phyloP scores from a whole-genome alignment of 2,888 invertebrate genomes.

The Rhingia campestris region DNA sequence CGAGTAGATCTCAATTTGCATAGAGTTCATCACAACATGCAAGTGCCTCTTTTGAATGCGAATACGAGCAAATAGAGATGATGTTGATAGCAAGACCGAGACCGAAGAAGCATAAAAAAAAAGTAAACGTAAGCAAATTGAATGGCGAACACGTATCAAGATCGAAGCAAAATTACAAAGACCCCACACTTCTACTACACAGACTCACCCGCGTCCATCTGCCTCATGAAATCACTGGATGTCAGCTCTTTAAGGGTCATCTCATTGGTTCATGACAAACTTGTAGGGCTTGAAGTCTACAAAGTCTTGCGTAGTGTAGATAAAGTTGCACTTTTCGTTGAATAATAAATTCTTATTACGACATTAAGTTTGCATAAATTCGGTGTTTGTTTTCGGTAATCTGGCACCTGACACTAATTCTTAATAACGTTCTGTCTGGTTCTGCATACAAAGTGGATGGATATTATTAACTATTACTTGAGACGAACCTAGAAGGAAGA shows the following conservation, averaged over 20 bases:
- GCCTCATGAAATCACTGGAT: not conserved
- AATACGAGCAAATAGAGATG: slow-evolving; percentile 49
- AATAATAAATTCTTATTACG: slow-evolving; percentile 57
- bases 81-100: slow-evolving; percentile 54
- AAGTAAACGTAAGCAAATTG: slow-evolving; percentile 29
- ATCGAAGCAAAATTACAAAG: slow-evolving; percentile 63
- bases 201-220: slow-evolving; percentile 21
- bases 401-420: slow-evolving; percentile 67
- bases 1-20: slow-evolving; percentile 57
- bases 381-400: slow-evolving; percentile 61
- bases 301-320: not conserved
- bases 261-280: slow-evolving; percentile 30
- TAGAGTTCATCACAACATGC: slow-evolving; percentile 55
- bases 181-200: slow-evolving; percentile 48
- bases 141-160: slow-evolving; percentile 71
- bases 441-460: slow-evolving; percentile 49
- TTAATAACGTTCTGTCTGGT: slow-evolving; percentile 53
- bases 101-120: slow-evolving; percentile 23
- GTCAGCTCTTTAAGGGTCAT: slow-evolving; percentile 40
- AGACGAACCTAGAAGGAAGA: slow-evolving; percentile 53
- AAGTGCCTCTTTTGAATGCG: slow-evolving; percentile 61
- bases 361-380: slow-evolving; percentile 31
- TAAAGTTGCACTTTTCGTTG: slow-evolving; percentile 23
- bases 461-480: slow-evolving; percentile 50
- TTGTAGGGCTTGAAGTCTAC: not conserved